Evolutionary conservation across 2,888 invertebrate species (phyloP).

Genomic region (Mesochorus sp.): DNA sequence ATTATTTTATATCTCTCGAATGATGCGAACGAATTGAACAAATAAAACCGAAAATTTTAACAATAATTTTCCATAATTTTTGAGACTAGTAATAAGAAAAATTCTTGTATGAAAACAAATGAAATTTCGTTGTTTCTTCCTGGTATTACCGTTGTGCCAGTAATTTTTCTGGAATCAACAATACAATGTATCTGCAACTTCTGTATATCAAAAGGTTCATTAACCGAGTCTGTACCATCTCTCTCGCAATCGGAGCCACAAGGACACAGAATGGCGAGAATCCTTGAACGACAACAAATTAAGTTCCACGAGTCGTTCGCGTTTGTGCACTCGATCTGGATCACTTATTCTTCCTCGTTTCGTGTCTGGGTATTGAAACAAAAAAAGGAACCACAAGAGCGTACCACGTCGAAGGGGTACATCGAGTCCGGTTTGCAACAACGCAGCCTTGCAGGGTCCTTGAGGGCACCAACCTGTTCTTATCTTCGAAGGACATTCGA

Average conservation of each 20-base stretch:
- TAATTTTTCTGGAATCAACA: too few species aligned
- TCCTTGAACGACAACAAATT: slow-evolving; percentile 21
- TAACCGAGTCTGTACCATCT: neutral
- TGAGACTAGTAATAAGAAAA: too few species aligned
- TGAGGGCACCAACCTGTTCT: slow-evolving; percentile 62
- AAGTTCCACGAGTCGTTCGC: neutral
- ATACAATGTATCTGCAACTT: neutral
- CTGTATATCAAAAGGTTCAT: neutral
- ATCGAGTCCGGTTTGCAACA: slow-evolving; percentile 57
- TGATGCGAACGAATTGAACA: too few species aligned
- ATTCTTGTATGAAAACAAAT: too few species aligned
- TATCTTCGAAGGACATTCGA: slow-evolving; percentile 31
- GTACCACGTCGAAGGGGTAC: slow-evolving; percentile 35
- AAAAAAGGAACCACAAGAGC: neutral
- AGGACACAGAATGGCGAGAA: neutral
- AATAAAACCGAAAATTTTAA: too few species aligned
- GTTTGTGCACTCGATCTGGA: slow-evolving; percentile 4
- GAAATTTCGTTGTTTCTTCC: too few species aligned
- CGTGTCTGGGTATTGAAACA: slow-evolving; percentile 4
- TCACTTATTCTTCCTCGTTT: slow-evolving; percentile 8
- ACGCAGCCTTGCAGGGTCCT: slow-evolving; percentile 42
- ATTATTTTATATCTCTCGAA: too few species aligned
- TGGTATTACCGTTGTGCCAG: too few species aligned
- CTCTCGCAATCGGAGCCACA: neutral
- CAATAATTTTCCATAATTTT: too few species aligned